Percentiles rank a stretch among this genome's conserved stretches.
Evolutionary conservation across 2,113 vertebrate species (phyloP).

Genomic region (Alaudala cheleensis): DNA sequence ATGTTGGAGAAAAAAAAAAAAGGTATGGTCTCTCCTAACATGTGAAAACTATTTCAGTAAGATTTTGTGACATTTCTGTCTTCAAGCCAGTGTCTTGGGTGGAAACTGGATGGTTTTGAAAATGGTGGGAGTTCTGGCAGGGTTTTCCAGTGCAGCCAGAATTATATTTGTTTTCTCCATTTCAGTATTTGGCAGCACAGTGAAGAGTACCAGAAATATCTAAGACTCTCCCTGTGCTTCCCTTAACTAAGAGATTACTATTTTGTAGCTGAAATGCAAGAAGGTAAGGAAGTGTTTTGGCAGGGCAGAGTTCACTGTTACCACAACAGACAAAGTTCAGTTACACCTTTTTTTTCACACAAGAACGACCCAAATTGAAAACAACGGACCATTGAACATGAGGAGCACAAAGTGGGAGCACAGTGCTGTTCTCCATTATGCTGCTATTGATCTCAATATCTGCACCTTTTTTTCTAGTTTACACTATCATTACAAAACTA

Average conservation of each 20-base stretch:
- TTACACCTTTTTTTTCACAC: neutral
- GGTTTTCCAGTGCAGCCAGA: neutral
- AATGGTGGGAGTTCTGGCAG: neutral
- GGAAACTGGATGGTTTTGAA: neutral
- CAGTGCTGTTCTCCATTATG: neutral
- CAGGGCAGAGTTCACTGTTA: neutral
- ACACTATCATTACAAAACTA: neutral
- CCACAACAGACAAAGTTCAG: neutral
- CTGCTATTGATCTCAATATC: neutral
- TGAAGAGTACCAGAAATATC: neutral
- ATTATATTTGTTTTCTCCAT: neutral
- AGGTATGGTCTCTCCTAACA: neutral
- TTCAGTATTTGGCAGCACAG: accelerated
- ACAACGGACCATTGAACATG: neutral
- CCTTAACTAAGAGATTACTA: neutral
- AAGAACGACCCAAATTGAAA: neutral
- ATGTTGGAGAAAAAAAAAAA: neutral
- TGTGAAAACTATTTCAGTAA: neutral
- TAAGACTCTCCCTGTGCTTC: accelerated
- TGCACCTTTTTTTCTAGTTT: neutral
- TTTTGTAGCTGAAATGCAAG: neutral
- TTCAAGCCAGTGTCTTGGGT: neutral
- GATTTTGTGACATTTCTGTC: neutral
- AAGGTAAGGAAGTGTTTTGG: neutral
- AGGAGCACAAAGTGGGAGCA: neutral